Evolutionary conservation across 2,797 vertebrate species (phyloP).

Genomic region (Triplophysa bombifrons): DNA sequence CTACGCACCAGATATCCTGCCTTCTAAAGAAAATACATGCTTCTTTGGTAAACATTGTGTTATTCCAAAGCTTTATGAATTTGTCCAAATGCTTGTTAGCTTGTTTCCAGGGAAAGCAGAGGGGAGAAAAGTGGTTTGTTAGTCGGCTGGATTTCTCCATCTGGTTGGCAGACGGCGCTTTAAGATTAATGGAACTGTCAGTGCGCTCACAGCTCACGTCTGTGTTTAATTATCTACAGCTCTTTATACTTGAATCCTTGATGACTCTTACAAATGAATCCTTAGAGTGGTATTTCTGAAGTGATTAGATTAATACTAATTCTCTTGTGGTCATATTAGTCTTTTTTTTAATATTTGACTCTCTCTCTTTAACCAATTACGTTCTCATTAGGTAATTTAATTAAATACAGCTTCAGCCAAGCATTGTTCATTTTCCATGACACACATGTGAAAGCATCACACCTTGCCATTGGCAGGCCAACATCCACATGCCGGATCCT

Average conservation of each 20-base stretch:
- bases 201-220: not conserved
- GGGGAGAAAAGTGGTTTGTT: not conserved
- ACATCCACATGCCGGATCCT: not conserved
- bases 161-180: conserved; percentile 50
- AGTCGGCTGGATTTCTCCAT: conserved; percentile 39
- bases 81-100: not conserved
- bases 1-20: not conserved
- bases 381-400: conserved; percentile 12
- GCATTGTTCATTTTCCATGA: conserved; percentile 33
- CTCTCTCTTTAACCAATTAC: not conserved
- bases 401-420: conserved; percentile 11
- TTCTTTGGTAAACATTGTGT: not conserved
- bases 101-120: not conserved
- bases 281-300: conserved; percentile 8
- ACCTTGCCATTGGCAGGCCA: not conserved
- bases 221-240: not conserved
- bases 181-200: conserved; percentile 52
- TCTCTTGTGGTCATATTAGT: not conserved
- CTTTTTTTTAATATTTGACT: not conserved
- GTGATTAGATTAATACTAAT: not conserved
- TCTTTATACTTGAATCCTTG: conserved; percentile 6
- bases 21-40: not conserved
- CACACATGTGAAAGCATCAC: conserved; percentile 19
- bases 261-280: conserved; percentile 30
- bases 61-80: conserved; percentile 5